Evolutionary conservation across 2,113 vertebrate species (phyloP).

Genomic region (Alligator sinensis): DNA sequence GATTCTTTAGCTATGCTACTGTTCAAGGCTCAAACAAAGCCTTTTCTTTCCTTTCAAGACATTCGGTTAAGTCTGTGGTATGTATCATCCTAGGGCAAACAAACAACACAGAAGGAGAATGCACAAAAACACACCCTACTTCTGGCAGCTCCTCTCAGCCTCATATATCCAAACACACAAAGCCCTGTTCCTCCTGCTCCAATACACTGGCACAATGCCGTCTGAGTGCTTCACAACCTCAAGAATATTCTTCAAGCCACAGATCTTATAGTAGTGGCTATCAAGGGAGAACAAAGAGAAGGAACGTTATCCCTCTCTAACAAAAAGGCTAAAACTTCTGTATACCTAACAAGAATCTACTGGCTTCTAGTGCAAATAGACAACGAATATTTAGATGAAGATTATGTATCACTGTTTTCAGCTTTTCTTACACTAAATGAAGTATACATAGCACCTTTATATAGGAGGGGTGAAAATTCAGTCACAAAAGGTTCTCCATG

Average conservation of each 20-base stretch:
- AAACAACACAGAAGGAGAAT: background rate
- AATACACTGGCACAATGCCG: background rate
- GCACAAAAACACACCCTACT: accelerated
- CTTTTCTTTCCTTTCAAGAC: background rate
- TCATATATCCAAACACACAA: accelerated
- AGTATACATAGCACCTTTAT: accelerated
- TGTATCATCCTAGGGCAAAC: accelerated
- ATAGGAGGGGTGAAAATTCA: background rate
- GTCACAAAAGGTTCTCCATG: background rate
- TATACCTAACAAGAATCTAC: background rate
- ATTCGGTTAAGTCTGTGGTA: background rate
- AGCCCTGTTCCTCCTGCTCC: accelerated
- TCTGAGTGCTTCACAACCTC: background rate
- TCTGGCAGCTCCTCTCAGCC: background rate
- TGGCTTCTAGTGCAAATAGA: background rate
- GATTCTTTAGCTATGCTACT: no score
- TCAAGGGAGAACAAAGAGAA: background rate
- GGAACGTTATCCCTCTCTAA: background rate
- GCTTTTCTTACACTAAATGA: background rate
- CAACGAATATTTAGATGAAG: accelerated
- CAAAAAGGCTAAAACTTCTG: background rate
- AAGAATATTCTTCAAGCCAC: accelerated
- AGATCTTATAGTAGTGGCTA: background rate
- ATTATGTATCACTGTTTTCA: background rate
- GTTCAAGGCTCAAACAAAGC: background rate